Conservation (phyloP, 2,113 vertebrate genomes). For the Callipepla squamata region DNA sequence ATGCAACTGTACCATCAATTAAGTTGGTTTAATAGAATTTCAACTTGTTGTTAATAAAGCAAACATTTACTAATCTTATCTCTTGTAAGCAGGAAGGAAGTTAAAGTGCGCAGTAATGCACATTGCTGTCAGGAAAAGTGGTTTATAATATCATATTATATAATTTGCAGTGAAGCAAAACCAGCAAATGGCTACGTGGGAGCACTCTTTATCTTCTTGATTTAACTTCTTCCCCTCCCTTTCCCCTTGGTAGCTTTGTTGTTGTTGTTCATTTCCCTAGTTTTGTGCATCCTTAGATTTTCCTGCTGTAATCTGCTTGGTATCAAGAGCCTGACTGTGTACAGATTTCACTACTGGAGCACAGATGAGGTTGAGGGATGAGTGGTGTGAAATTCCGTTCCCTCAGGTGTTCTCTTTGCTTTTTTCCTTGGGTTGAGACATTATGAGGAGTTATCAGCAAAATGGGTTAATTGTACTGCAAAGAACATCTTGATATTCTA, state of each 20-base stretch:
- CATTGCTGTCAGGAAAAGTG: conserved; percentile 55
- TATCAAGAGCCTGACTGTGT: conserved; percentile 19
- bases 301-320: conserved; percentile 50
- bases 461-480: conserved; percentile 69
- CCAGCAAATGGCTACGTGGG: conserved; percentile 55
- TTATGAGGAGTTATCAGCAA: conserved; percentile 53
- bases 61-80: conserved; percentile 73
- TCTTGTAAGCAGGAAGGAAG: conserved; percentile 70
- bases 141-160: conserved; percentile 67
- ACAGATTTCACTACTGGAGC: background rate
- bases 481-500: conserved; percentile 42
- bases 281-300: conserved; percentile 48
- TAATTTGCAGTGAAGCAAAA: conserved; percentile 70
- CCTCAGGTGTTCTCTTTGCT: background rate
- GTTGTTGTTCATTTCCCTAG: conserved; percentile 28
- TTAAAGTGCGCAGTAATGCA: conserved; percentile 69
- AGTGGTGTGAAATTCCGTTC: conserved; percentile 6
- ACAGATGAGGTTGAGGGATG: background rate
- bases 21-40: conserved; percentile 69
- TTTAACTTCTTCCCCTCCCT: conserved; percentile 57
- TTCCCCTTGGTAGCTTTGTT: background rate
- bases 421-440: conserved; percentile 37
- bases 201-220: conserved; percentile 59
- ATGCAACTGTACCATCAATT: conserved; percentile 54
- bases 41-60: conserved; percentile 74